phyloP scores from a whole-genome alignment of 2,113 vertebrate species.

The Romanogobio albipinnatus region DNA sequence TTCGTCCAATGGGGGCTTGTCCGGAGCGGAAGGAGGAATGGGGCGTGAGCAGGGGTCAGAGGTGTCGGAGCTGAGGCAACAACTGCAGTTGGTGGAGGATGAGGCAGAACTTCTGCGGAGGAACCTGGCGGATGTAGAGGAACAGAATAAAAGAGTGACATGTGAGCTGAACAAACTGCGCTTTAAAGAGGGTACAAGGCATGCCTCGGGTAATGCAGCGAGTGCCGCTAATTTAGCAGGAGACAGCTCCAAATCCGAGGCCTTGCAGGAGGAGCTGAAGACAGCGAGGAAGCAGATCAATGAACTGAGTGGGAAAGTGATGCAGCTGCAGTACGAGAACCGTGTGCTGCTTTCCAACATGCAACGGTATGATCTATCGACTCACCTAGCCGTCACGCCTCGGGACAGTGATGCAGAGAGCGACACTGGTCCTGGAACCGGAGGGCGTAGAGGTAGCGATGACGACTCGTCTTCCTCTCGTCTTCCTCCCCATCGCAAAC shows the following conservation, averaged over 20 bases:
- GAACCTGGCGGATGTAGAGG: constrained; percentile 90
- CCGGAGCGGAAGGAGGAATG: constrained; percentile 74
- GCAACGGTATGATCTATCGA: constrained; percentile 93
- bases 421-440: constrained; percentile 83
- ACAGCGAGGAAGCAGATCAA: constrained; percentile 94
- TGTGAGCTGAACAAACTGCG: constrained; percentile 91
- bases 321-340: constrained; percentile 98
- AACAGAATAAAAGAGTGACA: constrained; percentile 92
- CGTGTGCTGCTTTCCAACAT: constrained; percentile 95
- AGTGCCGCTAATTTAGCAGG: constrained; percentile 58
- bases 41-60: constrained; percentile 86
- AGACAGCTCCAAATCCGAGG: constrained; percentile 85
- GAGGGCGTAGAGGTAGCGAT: constrained; percentile 88
- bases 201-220: constrained; percentile 79
- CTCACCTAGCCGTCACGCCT: constrained; percentile 85
- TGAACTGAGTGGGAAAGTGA: constrained; percentile 96
- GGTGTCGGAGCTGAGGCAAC: constrained; percentile 90
- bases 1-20: constrained; percentile 70
- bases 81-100: constrained; percentile 95
- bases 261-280: constrained; percentile 93
- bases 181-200: constrained; percentile 84
- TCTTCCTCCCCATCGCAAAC: constrained; percentile 92
- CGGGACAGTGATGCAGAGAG: constrained; percentile 89
- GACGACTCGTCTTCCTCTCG: constrained; percentile 85
- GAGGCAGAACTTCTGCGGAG: constrained; percentile 93